These are phyloP conservation scores for Sycophaga agraensis DNA, from an alignment of 1,140 invertebrate species.

Conservation along the genomic window DNA sequence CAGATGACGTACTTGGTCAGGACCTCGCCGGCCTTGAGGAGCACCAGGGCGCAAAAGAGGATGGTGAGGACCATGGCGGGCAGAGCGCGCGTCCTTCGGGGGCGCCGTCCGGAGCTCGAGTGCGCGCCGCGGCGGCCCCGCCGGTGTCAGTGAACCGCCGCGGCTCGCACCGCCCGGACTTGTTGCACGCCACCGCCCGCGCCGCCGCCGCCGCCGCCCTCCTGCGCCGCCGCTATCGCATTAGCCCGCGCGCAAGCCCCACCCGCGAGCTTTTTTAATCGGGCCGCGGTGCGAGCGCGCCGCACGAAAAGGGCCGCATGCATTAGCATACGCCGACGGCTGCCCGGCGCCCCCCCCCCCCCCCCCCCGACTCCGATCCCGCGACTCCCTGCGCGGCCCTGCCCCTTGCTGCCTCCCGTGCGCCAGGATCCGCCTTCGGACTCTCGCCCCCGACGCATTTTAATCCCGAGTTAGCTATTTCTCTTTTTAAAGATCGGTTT, in stretches of 20 bases:
- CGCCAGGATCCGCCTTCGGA: too few species aligned
- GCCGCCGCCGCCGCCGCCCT: not conserved
- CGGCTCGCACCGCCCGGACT: conserved; percentile 41
- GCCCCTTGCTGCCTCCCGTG: too few species aligned
- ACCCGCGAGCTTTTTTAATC: not conserved
- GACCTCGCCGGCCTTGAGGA: not conserved
- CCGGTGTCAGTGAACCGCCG: conserved; percentile 54
- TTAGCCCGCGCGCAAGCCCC: not conserved
- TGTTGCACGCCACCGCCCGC: conserved; percentile 40
- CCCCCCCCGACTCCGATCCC: too few species aligned
- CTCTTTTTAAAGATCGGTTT: too few species aligned
- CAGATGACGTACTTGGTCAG: not conserved
- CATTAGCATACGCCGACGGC: too few species aligned
- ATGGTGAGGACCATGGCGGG: conserved; percentile 35
- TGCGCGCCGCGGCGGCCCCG: conserved; percentile 37
- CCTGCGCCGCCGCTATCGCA: not conserved
- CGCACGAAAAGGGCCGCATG: too few species aligned
- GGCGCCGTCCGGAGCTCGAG: conserved; percentile 54
- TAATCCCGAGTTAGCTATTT: too few species aligned
- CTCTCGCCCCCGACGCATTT: too few species aligned
- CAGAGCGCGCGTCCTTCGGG: conserved; percentile 49
- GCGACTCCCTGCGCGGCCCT: too few species aligned
- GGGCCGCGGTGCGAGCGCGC: not conserved
- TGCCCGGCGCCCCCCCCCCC: too few species aligned
- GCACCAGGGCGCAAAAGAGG: not conserved